Base-by-base conservation (phyloP, 2,113 vertebrate genomes). In the Cacatua alba region DNA sequence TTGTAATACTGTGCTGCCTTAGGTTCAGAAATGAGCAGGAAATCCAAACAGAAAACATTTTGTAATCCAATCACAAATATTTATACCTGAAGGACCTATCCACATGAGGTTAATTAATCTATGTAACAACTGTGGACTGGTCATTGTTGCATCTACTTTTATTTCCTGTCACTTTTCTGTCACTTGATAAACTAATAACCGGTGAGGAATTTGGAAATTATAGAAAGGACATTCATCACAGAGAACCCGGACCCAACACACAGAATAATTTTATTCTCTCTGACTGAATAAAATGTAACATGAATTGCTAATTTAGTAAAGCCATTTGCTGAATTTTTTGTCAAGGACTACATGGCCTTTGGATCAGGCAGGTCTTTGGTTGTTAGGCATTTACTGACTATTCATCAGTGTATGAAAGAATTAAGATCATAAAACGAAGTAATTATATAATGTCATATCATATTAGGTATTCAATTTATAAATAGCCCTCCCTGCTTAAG, bases 371-470 rank as follows among this genome's bases (percentile, higher is more conserved):
- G 74, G 52, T 69, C 84, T 92, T 82, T 1, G 0, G 13, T 72
- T 85, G 49, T 78, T 87, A 82, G 67, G 65, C 53, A 90, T 90
- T 95, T 95, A 90, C 77, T 37, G 48, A 90, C 70, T 72, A 89
- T 94, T 95, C 71, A 92, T 95, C 93, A 95, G 62, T 65, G 70
- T 92, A 90, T 46, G 57, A 89, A 89, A 84, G 62, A 87, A 85
- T 92, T 95, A 94, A 46, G 43, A 86, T 71, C 44, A 85, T 62
- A 82, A 82, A 89, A 28, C 3, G 71, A 64, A 74, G 75, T 68
- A 87, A 95, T 96, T 91, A 79, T 67, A 89, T 92, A 29, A 90
- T 94, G 94, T 74, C 92, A 80, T 90, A 88, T 76, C 71, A 37
- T 53, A 94, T 87, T 80, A 87, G 63, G 53, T 69, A 82, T 89